Base-by-base conservation (phyloP, 2,797 vertebrate species). In the Artibeus lituratus region DNA sequence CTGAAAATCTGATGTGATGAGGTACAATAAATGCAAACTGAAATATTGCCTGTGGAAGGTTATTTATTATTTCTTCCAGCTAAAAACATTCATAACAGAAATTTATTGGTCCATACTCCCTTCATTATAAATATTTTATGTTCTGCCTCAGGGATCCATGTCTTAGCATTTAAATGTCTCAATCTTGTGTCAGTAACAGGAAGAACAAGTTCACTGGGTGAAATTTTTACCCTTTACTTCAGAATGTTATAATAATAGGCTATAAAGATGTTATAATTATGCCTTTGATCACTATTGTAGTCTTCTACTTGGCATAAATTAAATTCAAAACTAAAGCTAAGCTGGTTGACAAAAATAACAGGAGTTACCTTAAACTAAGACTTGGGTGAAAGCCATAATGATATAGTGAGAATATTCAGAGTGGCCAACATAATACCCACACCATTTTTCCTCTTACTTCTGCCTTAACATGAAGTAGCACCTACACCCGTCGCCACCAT, bases 61-160 rank as follows among this genome's bases (percentile, higher is more conserved):
- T 98, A 98, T 98, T 98, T 98, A 98, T 98, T 98, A 96, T 97
- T 97, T 98, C 97, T 97, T 97, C 96, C 95, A 98, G 97, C 98
- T 98, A 97, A 98, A 98, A 98, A 98, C 98, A 98, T 98, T 98
- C 98, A 97, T 98, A 98, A 98, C 97, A 76, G 81, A 98, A 98
- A 98, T 98, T 98, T 98, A 98, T 98, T 98, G 97, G 98, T 96
- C 97, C 96, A 97, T 1, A 72, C 94, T 98, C 97, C 97, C 96
- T 98, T 98, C 97, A 94, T 98, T 97, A 98, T 98, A 97, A 99
- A 99, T 99, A 98, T 98, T 99, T 98, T 98, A 99, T 98, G 96
- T 96, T 98, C 95, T 97, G 98, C 98, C 98, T 97, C 94, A 92
- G 98, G 98, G 98, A 98, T 97, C 97, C 77, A 97, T 97, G 96